phyloP scores from a whole-genome alignment of 2,113 vertebrate species.

The Thamnophis sirtalis region DNA sequence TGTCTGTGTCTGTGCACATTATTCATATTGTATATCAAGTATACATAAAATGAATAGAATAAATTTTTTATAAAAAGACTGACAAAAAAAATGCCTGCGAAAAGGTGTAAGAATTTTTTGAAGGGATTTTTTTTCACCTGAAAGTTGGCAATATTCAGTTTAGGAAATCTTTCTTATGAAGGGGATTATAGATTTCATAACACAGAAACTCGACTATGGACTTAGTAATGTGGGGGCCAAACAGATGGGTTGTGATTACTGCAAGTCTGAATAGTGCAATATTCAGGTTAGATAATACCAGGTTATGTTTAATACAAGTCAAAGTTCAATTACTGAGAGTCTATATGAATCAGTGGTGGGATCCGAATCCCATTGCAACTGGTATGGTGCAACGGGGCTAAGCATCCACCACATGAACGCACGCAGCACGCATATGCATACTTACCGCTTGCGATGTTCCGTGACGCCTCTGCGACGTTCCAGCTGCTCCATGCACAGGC shows the following conservation, averaged over 20 bases:
- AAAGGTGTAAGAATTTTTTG: neutral
- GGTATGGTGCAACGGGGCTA: too few species aligned
- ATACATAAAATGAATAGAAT: neutral
- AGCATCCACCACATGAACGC: too few species aligned
- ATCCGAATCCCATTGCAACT: too few species aligned
- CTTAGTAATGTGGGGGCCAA: neutral
- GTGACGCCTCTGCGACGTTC: too few species aligned
- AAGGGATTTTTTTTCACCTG: neutral
- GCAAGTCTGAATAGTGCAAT: neutral
- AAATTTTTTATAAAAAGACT: neutral
- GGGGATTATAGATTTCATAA: neutral
- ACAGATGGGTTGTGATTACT: neutral
- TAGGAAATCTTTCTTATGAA: neutral
- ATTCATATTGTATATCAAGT: neutral
- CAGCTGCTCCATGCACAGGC: too few species aligned
- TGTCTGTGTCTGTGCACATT: neutral
- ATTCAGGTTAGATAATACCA: neutral
- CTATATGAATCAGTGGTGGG: too few species aligned
- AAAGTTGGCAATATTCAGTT: neutral
- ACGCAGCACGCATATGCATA: too few species aligned
- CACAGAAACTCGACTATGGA: neutral
- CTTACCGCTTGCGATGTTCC: too few species aligned
- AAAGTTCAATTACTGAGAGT: neutral
- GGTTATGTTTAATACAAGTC: neutral
- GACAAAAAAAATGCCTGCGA: neutral